Evolutionary conservation across 1,140 invertebrate genomes (phyloP).

Genomic region (Solenopsis fugax): DNA sequence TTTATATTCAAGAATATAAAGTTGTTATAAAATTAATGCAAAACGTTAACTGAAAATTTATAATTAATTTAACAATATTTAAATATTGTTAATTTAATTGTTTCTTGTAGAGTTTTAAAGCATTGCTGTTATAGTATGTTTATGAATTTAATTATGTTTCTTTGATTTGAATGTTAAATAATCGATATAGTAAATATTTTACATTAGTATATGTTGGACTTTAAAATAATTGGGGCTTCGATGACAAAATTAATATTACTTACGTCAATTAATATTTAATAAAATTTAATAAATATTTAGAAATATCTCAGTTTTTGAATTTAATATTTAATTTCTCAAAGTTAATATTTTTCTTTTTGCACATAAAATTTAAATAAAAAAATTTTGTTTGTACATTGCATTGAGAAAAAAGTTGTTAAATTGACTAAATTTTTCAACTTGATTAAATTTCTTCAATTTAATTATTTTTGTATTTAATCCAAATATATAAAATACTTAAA

Average conservation of each 20-base stretch:
- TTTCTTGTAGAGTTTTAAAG: background rate
- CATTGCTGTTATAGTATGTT: background rate
- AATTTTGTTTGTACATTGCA: too few relatives aligned
- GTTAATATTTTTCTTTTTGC: background rate
- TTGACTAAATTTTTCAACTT: too few relatives aligned
- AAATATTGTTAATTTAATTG: background rate
- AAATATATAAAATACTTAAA: too few relatives aligned
- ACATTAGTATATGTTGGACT: background rate
- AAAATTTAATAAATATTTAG: background rate
- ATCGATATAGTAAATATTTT: background rate
- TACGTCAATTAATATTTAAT: constrained; percentile 13
- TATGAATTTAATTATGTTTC: background rate
- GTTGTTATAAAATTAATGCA: constrained; percentile 19
- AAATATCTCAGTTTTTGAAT: background rate
- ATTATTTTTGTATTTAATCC: too few relatives aligned
- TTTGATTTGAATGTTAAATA: background rate
- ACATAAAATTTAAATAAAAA: background rate
- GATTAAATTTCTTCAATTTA: too few relatives aligned
- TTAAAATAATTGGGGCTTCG: background rate
- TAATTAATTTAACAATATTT: background rate
- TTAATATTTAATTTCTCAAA: background rate
- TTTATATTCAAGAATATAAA: background rate
- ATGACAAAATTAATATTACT: constrained; percentile 5
- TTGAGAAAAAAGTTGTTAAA: too few relatives aligned
- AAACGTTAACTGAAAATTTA: background rate